Evolutionary conservation across 1,140 invertebrate genomes (phyloP).

Genomic region (Drosophila bocqueti): DNA sequence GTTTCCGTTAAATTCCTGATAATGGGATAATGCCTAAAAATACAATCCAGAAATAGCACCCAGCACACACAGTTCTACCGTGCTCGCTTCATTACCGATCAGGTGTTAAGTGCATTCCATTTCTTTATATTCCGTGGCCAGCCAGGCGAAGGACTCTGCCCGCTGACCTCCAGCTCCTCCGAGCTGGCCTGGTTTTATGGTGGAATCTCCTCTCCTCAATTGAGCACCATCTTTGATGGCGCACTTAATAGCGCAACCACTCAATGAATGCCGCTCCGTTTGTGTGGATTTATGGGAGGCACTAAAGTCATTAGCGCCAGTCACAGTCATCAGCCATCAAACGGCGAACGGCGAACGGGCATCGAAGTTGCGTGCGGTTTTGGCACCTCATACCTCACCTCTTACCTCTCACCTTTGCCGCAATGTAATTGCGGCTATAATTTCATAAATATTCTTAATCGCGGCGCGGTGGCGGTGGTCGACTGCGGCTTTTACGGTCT

Average conservation of each 20-base stretch:
- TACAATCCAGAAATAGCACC: constrained; percentile 18
- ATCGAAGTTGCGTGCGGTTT: constrained; percentile 59
- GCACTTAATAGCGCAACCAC: constrained; percentile 71
- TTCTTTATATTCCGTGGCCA: constrained; percentile 9
- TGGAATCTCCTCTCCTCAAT: constrained; percentile 71
- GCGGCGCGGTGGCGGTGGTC: constrained; percentile 44
- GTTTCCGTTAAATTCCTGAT: constrained; percentile 1
- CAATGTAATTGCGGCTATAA: constrained; percentile 70
- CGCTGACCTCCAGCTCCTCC: constrained; percentile 15
- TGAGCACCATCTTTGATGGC: constrained; percentile 72
- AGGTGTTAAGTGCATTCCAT: constrained; percentile 74
- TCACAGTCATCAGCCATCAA: constrained; percentile 52
- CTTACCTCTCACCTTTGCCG: constrained; percentile 15
- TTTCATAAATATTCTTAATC: constrained; percentile 78
- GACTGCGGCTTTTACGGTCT: constrained; percentile 43
- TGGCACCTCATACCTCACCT: constrained; percentile 39
- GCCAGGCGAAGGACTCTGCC: constrained; percentile 47
- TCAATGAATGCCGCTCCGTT: constrained; percentile 66
- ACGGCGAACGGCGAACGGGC: constrained; percentile 18
- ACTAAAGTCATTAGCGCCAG: constrained; percentile 81
- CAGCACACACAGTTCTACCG: constrained; percentile 15
- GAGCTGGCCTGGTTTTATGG: constrained; percentile 58
- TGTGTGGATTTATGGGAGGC: constrained; percentile 75
- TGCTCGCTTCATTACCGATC: constrained; percentile 64
- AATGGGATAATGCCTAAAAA: constrained; percentile 22